Percentiles rank a stretch among this genome's conserved stretches.
Evolutionary conservation across 2,888 invertebrate genomes (phyloP).

Genomic region (Campoletis raptor): DNA sequence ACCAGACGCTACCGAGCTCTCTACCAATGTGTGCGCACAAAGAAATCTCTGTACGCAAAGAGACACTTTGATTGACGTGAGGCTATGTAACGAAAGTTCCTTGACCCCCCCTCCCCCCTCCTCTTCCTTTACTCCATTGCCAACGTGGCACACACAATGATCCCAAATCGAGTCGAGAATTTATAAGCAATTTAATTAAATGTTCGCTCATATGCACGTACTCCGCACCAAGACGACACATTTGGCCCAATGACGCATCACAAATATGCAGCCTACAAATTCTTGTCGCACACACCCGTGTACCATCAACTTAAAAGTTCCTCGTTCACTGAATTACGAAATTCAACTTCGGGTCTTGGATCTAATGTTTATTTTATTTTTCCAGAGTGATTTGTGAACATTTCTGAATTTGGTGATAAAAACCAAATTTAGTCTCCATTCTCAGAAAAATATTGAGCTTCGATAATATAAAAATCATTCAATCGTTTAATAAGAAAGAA

Average conservation of each 20-base stretch:
- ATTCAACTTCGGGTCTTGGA: neutral
- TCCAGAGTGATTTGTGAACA: too few species aligned
- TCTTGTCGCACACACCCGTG: constrained; percentile 24
- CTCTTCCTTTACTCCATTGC: neutral
- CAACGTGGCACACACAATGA: constrained; percentile 3
- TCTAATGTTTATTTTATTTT: neutral
- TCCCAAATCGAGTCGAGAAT: constrained; percentile 33
- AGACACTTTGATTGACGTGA: constrained; percentile 65
- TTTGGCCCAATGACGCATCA: constrained; percentile 36
- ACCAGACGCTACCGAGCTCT: constrained; percentile 65
- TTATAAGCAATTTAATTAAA: constrained; percentile 33
- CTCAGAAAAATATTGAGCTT: too few species aligned
- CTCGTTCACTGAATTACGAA: constrained; percentile 4
- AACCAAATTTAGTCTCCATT: neutral
- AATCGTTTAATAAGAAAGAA: neutral
- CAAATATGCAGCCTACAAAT: constrained; percentile 20
- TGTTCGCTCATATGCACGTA: constrained; percentile 16
- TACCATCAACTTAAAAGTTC: neutral
- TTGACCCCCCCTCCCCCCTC: constrained; percentile 36
- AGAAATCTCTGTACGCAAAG: constrained; percentile 40
- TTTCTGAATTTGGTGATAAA: too few species aligned
- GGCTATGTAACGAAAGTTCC: constrained; percentile 57
- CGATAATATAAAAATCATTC: too few species aligned
- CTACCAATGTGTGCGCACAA: constrained; percentile 11
- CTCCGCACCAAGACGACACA: neutral